Evolutionary conservation across 1,140 invertebrate species (phyloP), one percentile per base, ranked within the genome.

Genomic region (Ostrea denselamellosa): DNA sequence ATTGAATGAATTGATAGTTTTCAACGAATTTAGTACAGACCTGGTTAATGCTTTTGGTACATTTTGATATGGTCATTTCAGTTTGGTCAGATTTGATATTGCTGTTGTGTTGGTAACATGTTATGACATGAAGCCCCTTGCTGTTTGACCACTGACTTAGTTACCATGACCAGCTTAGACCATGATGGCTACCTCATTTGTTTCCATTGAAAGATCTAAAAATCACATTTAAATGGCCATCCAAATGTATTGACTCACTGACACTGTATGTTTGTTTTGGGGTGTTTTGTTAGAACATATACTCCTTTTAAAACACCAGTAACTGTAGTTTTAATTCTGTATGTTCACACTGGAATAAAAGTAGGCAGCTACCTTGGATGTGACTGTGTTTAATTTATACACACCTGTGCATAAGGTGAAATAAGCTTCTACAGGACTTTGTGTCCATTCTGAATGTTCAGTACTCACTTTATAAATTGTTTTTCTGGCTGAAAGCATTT

Each of bases 161-260:
- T 44, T 44, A 44, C 34, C 5, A 44, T 44, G 34, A 44, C 22
- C 68, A 71, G 28, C n/a, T 28, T 34, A 71, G 9, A 12, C 68
- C 28, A 25, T 71, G n/a, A 19, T 58, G 19, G 56, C 14, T 14
- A 14, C 4, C 56, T 58, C 68, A 25, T 2, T 28, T 28, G 12
- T 71, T 71, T 71, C 22, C n/a, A 28, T 25, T 28, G 22, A 28
- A 71, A 71, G 68, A 9, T 25, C 25, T 12, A 25, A 71, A 71
- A 71, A 71, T 28, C 68, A 28, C 68, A 71, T 71, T 71, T 71
- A 71, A 71, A 71, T 71, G 68, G 68, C 68, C 34, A 44, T 5
- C 10, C 25, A 71, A 28, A 28, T 44, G 34, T 44, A 44, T 44
- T 44, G 34, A 44, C 34, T n/a, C 25, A 68, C 25, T 71, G 68